phyloP scores from a whole-genome alignment of 2,888 invertebrate genomes.

The Tenthredo notha region DNA sequence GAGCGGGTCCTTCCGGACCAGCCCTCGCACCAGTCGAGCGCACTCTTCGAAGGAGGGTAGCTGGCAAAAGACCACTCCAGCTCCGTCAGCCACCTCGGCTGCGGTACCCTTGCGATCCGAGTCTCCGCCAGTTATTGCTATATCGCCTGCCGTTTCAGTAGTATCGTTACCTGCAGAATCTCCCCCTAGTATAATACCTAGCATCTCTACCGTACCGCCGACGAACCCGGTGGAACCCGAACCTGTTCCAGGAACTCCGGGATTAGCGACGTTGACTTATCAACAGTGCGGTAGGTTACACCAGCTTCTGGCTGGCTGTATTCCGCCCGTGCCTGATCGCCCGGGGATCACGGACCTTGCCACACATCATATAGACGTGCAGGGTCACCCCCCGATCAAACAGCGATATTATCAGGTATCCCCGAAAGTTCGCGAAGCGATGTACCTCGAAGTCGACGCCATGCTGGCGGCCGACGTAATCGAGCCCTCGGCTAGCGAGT shows the following conservation, averaged over 20 bases:
- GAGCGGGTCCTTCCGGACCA: not conserved
- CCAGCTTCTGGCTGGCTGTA: not conserved
- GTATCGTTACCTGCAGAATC: not conserved
- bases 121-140: no score
- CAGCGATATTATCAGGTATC: constrained; percentile 57
- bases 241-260: not conserved
- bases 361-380: constrained; percentile 48
- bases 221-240: not conserved
- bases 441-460: constrained; percentile 64
- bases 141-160: no score
- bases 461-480: constrained; percentile 68
- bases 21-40: not conserved
- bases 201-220: no score
- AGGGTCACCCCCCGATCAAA: constrained; percentile 53
- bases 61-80: no score
- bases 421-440: constrained; percentile 51
- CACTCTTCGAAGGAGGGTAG: not conserved
- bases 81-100: no score
- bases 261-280: not conserved
- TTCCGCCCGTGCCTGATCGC: not conserved
- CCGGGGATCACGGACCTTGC: not conserved
- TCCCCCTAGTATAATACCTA: accelerated
- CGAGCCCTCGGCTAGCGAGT: constrained; percentile 65
- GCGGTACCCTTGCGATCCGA: no score
- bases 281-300: not conserved